Base-by-base conservation (phyloP, 2,797 vertebrate species). In the Myotis planiceps region DNA sequence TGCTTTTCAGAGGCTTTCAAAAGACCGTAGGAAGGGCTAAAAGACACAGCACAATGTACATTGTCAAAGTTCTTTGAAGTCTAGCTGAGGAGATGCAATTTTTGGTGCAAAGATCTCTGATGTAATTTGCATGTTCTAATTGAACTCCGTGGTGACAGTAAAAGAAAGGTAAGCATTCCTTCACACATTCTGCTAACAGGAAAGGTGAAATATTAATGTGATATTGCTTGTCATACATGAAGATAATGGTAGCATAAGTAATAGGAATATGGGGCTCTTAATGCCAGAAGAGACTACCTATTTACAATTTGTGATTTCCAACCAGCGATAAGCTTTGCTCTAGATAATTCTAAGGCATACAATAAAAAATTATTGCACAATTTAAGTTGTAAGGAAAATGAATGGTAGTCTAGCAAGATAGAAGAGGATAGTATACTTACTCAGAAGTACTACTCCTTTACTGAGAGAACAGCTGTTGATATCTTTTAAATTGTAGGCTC, bases 121-220 rank as follows among this genome's bases (percentile, higher is more conserved):
- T 72, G 66, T 89, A 95, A 97, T 89, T 96, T 96, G 72, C 79
- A 84, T 91, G 69, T 72, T 94, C 75, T 91, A 97, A 96, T 97
- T 97, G 96, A 96, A 91, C 83, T 96, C 53, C 69, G 53, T 42
- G 72, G 76, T 92, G 94, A 91, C 18, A 84, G 29, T 81, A 80
- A 96, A 96, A 78, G 90, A 90, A 90, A 95, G 65, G 88, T 80
- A 95, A 90, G 69, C 74, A 94, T 94, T 96, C 89, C 39, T 92
- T 97, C 74, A 95, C 88, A 96, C 63, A 93, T 95, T 96, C 88
- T 95, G 78, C 78, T 95, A 97, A 88, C 10, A 80, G 85, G 51
- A 95, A 97, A 87, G 88, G 92, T 92, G 74, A 95, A 89, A 85
- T 88, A 96, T 94, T 92, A 95, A 97, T 95, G 78, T 88, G 76